phyloP scores from a whole-genome alignment of 2,113 vertebrate species.

The Xiphias gladius region DNA sequence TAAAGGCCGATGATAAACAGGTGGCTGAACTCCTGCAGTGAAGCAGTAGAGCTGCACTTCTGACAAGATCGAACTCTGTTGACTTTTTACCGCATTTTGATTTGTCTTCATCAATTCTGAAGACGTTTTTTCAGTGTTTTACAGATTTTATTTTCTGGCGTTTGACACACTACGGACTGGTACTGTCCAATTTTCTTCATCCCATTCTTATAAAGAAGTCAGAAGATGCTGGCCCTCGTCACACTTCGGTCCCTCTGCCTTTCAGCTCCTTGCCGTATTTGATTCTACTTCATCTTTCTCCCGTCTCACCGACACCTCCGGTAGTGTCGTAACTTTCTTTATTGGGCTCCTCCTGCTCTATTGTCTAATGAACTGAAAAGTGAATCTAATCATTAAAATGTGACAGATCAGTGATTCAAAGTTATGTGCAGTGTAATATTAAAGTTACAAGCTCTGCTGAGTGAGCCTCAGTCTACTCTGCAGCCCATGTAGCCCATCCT shows the following conservation, averaged over 20 bases:
- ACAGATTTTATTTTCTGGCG: no score
- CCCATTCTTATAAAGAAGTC: no score
- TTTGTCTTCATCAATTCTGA: no score
- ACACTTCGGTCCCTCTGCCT: background rate
- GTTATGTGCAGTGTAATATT: slow-evolving; percentile 29
- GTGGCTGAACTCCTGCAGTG: background rate
- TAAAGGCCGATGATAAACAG: background rate
- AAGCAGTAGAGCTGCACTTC: background rate
- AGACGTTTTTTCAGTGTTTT: no score
- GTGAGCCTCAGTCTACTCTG: slow-evolving; percentile 30
- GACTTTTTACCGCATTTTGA: no score
- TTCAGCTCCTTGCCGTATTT: background rate
- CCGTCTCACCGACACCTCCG: background rate
- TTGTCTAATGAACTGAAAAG: slow-evolving; percentile 27
- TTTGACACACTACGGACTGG: no score
- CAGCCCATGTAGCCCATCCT: slow-evolving; percentile 18
- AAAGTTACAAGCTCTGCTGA: slow-evolving; percentile 36
- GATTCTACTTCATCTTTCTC: background rate
- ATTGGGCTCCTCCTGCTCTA: slow-evolving; percentile 27
- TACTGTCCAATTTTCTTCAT: no score
- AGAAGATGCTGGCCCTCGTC: no score
- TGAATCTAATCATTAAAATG: slow-evolving; percentile 32
- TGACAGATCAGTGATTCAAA: slow-evolving; percentile 58
- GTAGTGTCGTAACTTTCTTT: slow-evolving; percentile 1
- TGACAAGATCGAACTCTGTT: no score